These are phyloP conservation scores for Lithobius niger DNA, from an alignment of 1,140 invertebrate genomes.

Conservation along the genomic window DNA sequence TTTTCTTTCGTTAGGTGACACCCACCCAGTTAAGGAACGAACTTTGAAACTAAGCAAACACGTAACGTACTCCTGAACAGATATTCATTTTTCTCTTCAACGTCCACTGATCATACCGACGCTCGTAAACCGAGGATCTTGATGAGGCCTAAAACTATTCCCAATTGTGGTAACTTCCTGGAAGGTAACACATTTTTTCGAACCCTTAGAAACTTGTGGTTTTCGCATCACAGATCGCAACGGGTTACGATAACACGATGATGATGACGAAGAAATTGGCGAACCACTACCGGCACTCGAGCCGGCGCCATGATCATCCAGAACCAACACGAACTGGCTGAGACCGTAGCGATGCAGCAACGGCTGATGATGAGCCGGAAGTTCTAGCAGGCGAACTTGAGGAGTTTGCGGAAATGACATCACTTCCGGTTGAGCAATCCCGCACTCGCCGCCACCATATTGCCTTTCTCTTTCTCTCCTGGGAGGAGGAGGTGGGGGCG, in stretches of 20 bases:
- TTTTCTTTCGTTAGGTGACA: too few species aligned
- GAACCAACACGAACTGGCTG: neutral
- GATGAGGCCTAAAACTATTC: too few species aligned
- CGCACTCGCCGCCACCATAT: neutral
- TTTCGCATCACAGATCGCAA: neutral
- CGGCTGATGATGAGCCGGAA: neutral
- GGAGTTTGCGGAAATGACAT: neutral
- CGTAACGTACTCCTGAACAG: too few species aligned
- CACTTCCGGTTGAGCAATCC: neutral
- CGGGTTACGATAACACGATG: too few species aligned
- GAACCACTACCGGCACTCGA: neutral
- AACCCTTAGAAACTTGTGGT: neutral
- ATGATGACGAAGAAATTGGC: neutral
- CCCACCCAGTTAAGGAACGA: too few species aligned
- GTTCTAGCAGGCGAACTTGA: neutral
- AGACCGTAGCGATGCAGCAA: neutral
- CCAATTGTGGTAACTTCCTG: neutral
- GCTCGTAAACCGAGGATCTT: too few species aligned
- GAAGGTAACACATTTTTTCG: neutral
- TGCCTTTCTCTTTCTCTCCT: neutral
- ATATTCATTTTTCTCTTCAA: too few species aligned
- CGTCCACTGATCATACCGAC: too few species aligned
- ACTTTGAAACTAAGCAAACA: too few species aligned
- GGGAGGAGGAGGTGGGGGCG: neutral
- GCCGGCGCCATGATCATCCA: neutral